These are phyloP conservation scores for Crossaster papposus DNA, from an alignment of 53 echinoderm and acorn worm genomes.

Conservation along the genomic window DNA sequence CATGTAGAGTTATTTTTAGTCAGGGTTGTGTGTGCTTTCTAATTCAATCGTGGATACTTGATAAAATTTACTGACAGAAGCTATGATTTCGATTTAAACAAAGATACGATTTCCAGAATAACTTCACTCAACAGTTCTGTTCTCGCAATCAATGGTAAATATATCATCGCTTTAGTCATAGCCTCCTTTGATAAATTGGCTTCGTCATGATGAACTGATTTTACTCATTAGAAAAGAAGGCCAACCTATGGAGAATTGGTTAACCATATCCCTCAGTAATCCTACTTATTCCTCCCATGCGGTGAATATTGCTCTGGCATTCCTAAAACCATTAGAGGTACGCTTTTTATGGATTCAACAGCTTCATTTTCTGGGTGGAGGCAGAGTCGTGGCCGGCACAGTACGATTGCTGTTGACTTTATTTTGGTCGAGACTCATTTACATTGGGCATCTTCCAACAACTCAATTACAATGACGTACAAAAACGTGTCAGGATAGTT, in stretches of 20 bases:
- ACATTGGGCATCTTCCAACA: neutral
- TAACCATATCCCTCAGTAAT: neutral
- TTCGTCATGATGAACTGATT: neutral
- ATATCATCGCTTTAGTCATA: neutral
- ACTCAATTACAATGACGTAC: neutral
- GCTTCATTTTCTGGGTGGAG: neutral
- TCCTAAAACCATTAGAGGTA: neutral
- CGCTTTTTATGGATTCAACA: constrained; percentile 1
- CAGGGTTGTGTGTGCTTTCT: too few relatives aligned
- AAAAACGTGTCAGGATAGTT: neutral
- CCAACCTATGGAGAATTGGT: neutral
- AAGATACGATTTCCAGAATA: neutral
- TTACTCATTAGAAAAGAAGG: neutral
- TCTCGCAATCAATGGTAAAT: neutral
- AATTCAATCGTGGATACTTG: too few relatives aligned
- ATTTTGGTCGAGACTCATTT: neutral
- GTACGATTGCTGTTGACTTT: neutral
- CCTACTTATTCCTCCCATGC: neutral
- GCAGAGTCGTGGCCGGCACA: constrained; percentile 1
- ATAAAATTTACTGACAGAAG: neutral
- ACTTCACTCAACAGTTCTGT: neutral
- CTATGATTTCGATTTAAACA: neutral
- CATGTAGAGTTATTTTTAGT: too few relatives aligned
- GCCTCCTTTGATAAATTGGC: neutral
- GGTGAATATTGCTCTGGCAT: neutral